Base-by-base conservation (phyloP, 2,888 invertebrate genomes). In the Thysanoteuthis rhombus region DNA sequence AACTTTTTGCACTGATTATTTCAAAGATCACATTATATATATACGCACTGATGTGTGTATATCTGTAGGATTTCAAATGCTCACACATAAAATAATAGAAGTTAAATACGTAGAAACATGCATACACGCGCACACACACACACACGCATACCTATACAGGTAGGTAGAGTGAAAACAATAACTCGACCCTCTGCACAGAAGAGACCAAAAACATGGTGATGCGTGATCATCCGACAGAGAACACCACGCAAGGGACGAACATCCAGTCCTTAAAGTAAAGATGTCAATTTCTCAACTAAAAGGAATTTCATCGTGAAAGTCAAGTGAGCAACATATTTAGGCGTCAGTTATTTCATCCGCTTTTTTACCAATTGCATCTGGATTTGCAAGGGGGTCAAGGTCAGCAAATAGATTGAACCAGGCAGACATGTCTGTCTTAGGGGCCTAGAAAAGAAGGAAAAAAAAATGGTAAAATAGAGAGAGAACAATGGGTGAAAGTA, bases 401-500 rank as follows among this genome's bases (percentile, higher is more conserved):
- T 99, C 99, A 89, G 99, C 98, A 97, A 99, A 99, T 93, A 99
- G 97, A 97, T 98, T 98, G 96, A 98, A 98, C 99, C 99, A 99
- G 3, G 96, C 96, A 22, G 97, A 96, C 97, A 97, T 96, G 94
- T 97, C 97, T 22, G 95, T 92, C 94, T 96, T 96, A 93, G 95
- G 96, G 42, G 95, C 95, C 95, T 96, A 95, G 93, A 95, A 95
- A 52, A 32, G 93, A 93, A 90, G 93, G 89, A n/a, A 36, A 93
- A 16, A 93, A 40, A 39, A 91, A 40, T n/a, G n/a, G n/a, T 36
- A 16, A 36, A 4, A n/a, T 12, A n/a, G 10, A 58, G 32, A 58
- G 25, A 32, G 0, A 36, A 25, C 1, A 25, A 5, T 22, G 47
- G 22, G 22, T 16, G 22, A 47, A 47, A 42, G 42, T 12, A 42